Percentiles rank a stretch among this genome's conserved stretches.
phyloP scores from a whole-genome alignment of 2,113 vertebrate species.

The Loxodonta africana region DNA sequence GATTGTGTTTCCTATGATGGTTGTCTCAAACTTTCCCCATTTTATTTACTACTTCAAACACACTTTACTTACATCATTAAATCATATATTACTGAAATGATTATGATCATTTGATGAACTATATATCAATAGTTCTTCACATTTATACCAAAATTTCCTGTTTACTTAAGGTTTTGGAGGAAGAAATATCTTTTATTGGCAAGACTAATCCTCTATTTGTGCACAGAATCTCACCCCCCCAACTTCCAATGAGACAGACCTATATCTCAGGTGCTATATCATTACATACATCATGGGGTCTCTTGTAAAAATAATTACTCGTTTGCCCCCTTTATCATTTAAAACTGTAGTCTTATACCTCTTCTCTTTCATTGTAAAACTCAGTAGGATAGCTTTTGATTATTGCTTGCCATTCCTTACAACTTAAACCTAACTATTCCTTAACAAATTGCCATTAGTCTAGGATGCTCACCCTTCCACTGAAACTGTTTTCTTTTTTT shows the following conservation, averaged over 20 bases:
- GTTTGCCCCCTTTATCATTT: background rate
- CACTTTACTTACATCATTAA: background rate
- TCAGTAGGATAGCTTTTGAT: conserved; percentile 12
- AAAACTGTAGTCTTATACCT: background rate
- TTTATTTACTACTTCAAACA: background rate
- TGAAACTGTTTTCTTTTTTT: background rate
- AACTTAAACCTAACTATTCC: background rate
- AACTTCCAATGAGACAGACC: background rate
- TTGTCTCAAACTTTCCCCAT: background rate
- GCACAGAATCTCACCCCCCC: background rate
- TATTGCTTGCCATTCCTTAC: background rate
- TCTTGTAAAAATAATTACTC: background rate
- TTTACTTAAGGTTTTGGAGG: background rate
- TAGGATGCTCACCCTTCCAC: background rate
- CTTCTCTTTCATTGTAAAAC: conserved; percentile 31
- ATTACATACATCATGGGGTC: background rate
- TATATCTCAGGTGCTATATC: background rate
- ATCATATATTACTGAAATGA: background rate
- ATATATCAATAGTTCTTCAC: background rate
- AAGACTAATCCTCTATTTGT: conserved; percentile 1
- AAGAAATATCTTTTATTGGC: background rate
- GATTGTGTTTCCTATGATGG: background rate
- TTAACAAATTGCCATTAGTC: background rate
- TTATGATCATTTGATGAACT: background rate
- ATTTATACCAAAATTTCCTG: background rate